Percentiles rank a stretch among this genome's conserved stretches.
phyloP scores from a whole-genome alignment of 1,140 invertebrate genomes.

The Macrobrachium nipponense region DNA sequence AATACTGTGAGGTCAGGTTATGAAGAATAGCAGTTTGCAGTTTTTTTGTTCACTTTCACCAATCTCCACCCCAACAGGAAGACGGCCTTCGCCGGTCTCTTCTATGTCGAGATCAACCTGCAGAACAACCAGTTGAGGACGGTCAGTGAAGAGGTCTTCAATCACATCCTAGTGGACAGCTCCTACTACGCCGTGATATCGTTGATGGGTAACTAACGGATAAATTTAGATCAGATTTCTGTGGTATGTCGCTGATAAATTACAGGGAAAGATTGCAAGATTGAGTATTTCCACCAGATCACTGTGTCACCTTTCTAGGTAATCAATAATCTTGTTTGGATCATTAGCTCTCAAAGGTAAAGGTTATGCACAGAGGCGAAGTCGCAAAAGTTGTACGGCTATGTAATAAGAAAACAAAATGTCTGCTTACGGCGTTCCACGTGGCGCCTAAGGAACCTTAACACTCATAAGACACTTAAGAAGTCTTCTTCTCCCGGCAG shows the following conservation, averaged over 20 bases:
- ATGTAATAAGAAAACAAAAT: no score
- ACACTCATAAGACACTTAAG: not conserved
- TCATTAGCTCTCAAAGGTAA: not conserved
- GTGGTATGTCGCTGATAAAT: no score
- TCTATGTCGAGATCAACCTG: slow-evolving; percentile 11
- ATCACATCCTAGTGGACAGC: slow-evolving; percentile 13
- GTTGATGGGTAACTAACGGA: not conserved
- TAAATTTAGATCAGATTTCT: no score
- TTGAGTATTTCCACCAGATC: not conserved
- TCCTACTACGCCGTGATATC: not conserved
- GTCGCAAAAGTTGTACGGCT: no score
- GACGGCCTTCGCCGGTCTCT: not conserved
- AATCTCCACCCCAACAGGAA: not conserved
- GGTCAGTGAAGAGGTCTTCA: not conserved
- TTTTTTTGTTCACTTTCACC: not conserved
- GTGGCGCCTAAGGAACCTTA: not conserved
- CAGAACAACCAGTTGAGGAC: slow-evolving; percentile 8
- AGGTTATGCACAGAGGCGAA: no score
- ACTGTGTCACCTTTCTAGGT: not conserved
- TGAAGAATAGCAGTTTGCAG: no score
- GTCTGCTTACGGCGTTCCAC: no score
- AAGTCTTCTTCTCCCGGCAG: not conserved
- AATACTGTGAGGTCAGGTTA: not conserved
- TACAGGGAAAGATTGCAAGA: not conserved
- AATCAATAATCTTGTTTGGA: not conserved